phyloP scores from a whole-genome alignment of 1,140 invertebrate genomes.

The Pollicipes pollicipes region DNA sequence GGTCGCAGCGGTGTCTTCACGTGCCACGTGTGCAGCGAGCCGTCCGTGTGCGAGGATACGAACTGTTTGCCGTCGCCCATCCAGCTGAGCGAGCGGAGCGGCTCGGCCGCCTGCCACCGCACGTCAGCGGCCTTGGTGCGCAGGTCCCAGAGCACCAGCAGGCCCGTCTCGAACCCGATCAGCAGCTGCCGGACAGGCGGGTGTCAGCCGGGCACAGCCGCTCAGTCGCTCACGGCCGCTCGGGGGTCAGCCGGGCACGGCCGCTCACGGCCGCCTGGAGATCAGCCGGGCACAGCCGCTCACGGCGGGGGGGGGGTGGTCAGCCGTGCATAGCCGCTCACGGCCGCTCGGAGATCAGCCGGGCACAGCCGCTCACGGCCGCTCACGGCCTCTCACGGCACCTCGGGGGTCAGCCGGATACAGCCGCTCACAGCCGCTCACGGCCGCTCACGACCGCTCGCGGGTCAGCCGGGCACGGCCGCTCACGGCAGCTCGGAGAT shows the following conservation, averaged over 20 bases:
- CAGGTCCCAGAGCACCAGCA: conserved; percentile 91
- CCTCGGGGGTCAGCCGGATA: not conserved
- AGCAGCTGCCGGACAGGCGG: conserved; percentile 64
- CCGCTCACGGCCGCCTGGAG: not conserved
- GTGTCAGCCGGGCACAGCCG: not conserved
- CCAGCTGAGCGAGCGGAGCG: conserved; percentile 76
- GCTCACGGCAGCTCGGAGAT: too few species aligned
- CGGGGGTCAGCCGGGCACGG: not conserved
- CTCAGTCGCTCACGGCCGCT: too few species aligned
- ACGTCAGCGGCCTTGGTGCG: conserved; percentile 59
- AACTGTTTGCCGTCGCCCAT: conserved; percentile 96
- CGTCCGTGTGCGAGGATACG: conserved; percentile 89
- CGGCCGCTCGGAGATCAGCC: not conserved
- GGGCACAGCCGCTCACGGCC: too few species aligned
- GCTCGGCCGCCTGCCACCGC: conserved; percentile 56
- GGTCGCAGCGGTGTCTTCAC: conserved; percentile 55
- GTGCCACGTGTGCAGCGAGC: conserved; percentile 82
- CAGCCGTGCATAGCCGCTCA: too few species aligned
- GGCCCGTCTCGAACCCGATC: conserved; percentile 88
- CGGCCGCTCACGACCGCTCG: not conserved
- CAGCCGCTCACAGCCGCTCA: not conserved
- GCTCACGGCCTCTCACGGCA: not conserved
- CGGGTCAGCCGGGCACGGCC: too few species aligned
- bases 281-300: too few species aligned
- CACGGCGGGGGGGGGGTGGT: too few species aligned